A percentile compares a stretch with the other conserved stretches of the same genome.
Evolutionary conservation across 2,888 invertebrate genomes (phyloP).

Genomic region (Dioctria linearis): DNA sequence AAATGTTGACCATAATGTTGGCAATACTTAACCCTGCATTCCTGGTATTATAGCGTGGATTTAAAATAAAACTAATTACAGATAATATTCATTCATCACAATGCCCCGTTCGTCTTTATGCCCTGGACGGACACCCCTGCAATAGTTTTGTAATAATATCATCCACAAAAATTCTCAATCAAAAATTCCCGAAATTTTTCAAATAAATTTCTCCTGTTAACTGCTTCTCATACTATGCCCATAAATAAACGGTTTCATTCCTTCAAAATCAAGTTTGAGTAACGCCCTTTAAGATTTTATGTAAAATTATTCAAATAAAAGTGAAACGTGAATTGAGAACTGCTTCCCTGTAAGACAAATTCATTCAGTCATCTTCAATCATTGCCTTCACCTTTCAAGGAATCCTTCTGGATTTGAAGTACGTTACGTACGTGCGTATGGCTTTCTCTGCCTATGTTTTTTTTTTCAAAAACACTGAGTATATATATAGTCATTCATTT

Average conservation of each 20-base stretch:
- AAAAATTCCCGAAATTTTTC: background rate
- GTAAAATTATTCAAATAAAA: constrained; percentile 37
- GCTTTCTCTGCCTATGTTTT: too few species aligned
- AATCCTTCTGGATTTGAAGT: constrained; percentile 11
- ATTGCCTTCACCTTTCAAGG: background rate
- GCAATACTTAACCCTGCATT: too few species aligned
- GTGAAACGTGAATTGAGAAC: constrained; percentile 12
- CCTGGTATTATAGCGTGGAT: too few species aligned
- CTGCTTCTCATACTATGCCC: background rate
- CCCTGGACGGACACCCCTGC: too few species aligned
- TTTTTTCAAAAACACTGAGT: too few species aligned
- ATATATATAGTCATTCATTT: too few species aligned
- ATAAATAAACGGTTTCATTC: background rate
- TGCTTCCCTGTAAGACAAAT: constrained; percentile 7
- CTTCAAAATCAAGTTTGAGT: background rate
- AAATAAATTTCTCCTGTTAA: background rate
- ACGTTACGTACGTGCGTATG: background rate
- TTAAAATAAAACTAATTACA: too few species aligned
- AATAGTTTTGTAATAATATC: too few species aligned
- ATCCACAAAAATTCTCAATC: too few species aligned
- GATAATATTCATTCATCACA: too few species aligned
- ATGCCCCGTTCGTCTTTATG: too few species aligned
- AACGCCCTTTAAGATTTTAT: constrained; percentile 7
- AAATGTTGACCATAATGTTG: too few species aligned
- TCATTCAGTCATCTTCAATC: constrained; percentile 33